These are phyloP conservation scores for Siderastrea siderea DNA, from an alignment of 92 coral and sea anemone species.

Conservation along the genomic window DNA sequence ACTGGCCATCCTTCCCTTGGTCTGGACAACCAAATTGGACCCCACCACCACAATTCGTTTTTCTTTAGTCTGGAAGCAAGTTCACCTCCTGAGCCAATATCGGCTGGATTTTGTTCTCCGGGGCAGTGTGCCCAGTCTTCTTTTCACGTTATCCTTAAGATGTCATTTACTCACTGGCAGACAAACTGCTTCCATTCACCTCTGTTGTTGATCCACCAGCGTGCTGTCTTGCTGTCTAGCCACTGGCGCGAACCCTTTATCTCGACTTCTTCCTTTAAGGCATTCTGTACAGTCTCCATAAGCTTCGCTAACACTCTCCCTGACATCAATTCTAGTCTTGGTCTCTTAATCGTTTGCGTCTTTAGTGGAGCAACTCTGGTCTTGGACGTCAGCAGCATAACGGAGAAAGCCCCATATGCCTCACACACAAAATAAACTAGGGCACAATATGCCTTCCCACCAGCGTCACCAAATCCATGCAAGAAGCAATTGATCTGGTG, in stretches of 20 bases:
- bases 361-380: slow-evolving; percentile 48
- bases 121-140: no score
- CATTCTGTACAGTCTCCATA: slow-evolving; percentile 36
- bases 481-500: slow-evolving; percentile 26
- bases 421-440: slow-evolving; percentile 36
- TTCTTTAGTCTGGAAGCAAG: slow-evolving; percentile 31
- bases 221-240: slow-evolving; percentile 68
- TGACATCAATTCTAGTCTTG: slow-evolving; percentile 35
- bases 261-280: slow-evolving; percentile 6
- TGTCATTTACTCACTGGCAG: slow-evolving; percentile 62
- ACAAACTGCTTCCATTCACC: slow-evolving; percentile 17
- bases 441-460: slow-evolving; percentile 35
- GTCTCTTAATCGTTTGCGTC: slow-evolving; percentile 5
- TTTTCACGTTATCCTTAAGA: slow-evolving; percentile 15
- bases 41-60: slow-evolving; percentile 55
- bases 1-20: slow-evolving; percentile 51
- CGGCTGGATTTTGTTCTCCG: no score
- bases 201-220: background rate
- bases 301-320: slow-evolving; percentile 24
- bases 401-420: slow-evolving; percentile 6
- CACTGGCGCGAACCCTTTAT: slow-evolving; percentile 27
- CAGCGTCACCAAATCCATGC: slow-evolving; percentile 13
- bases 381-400: slow-evolving; percentile 30
- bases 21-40: slow-evolving; percentile 42
- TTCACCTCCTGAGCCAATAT: background rate